Conservation (phyloP, 1,140 invertebrate species). For the Drosophila lini region DNA sequence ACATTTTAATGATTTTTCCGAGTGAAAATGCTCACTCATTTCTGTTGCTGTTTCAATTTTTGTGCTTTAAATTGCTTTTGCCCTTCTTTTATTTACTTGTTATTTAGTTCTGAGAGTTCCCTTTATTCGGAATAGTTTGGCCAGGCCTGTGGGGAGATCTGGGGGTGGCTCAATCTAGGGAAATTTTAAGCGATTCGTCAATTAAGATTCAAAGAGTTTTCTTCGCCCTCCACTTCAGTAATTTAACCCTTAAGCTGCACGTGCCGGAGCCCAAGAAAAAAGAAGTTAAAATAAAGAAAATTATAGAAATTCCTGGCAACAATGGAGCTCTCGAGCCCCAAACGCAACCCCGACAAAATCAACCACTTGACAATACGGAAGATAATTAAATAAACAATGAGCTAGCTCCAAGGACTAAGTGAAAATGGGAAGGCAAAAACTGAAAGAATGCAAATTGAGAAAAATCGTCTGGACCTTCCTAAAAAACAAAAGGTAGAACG, state of each 20-base stretch:
- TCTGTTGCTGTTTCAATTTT: conserved; percentile 48
- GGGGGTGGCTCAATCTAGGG: conserved; percentile 19
- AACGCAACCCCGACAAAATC: conserved; percentile 52
- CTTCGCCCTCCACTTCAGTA: conserved; percentile 12
- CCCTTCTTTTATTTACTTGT: conserved; percentile 38
- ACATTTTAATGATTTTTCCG: conserved; percentile 77
- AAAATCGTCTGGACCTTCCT: conserved; percentile 45
- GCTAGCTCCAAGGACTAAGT: conserved; percentile 62
- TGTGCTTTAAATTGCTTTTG: conserved; percentile 73
- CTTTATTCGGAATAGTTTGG: conserved; percentile 57
- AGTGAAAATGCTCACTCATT: conserved; percentile 58
- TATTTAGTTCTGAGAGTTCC: conserved; percentile 39
- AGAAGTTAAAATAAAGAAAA: conserved; percentile 27
- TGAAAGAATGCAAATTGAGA: conserved; percentile 70
- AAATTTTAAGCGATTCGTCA: conserved; percentile 64
- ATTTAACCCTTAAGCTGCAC: conserved; percentile 59
- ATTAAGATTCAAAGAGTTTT: conserved; percentile 67
- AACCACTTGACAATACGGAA: conserved; percentile 80
- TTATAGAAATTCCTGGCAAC: conserved; percentile 40
- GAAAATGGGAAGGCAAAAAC: conserved; percentile 50
- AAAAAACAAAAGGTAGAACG: conserved; percentile 27
- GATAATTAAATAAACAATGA: conserved; percentile 82
- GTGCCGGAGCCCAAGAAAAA: conserved; percentile 44
- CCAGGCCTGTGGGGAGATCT: conserved; percentile 10
- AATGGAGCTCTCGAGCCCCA: conserved; percentile 35